Conservation (phyloP, 1,140 invertebrate species). For the Drosophila elegans region DNA sequence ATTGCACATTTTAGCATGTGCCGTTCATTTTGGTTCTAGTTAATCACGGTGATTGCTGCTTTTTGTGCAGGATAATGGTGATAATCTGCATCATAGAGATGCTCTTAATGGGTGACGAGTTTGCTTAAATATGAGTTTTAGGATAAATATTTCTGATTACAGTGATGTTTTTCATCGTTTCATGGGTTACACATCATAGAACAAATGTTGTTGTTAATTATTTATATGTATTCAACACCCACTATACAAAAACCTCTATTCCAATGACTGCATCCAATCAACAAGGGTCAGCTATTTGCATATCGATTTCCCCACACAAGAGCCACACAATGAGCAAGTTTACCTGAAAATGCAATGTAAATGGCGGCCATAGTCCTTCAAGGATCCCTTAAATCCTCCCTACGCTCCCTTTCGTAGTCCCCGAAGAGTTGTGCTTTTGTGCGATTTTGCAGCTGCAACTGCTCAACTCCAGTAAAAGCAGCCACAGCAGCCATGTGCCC, state of each 20-base stretch:
- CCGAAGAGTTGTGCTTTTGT: conserved; percentile 74
- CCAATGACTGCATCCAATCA: conserved; percentile 16
- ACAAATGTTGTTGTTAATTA: too few relatives aligned
- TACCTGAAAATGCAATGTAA: conserved; percentile 57
- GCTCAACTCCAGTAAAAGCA: conserved; percentile 70
- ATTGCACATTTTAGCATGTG: conserved; percentile 55
- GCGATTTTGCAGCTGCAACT: conserved; percentile 57
- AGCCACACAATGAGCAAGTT: conserved; percentile 17
- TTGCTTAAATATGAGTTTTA: background rate
- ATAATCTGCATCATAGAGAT: conserved; percentile 1
- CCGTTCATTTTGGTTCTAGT: conserved; percentile 37
- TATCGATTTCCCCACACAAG: conserved; percentile 39
- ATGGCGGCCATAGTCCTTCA: conserved; percentile 28
- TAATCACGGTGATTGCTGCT: conserved; percentile 23
- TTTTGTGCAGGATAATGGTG: conserved; percentile 12
- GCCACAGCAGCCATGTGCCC: conserved; percentile 28
- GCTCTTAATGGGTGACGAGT: conserved; percentile 18
- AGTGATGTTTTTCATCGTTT: too few relatives aligned
- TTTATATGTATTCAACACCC: background rate
- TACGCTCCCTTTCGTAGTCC: conserved; percentile 5
- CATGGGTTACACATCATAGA: too few relatives aligned
- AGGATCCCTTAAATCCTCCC: conserved; percentile 19
- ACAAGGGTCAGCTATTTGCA: conserved; percentile 29
- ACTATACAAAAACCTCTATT: background rate
- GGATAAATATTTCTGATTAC: too few relatives aligned